Evolutionary conservation across 2,113 vertebrate genomes (phyloP).

Genomic region (Xiphophorus couchianus): DNA sequence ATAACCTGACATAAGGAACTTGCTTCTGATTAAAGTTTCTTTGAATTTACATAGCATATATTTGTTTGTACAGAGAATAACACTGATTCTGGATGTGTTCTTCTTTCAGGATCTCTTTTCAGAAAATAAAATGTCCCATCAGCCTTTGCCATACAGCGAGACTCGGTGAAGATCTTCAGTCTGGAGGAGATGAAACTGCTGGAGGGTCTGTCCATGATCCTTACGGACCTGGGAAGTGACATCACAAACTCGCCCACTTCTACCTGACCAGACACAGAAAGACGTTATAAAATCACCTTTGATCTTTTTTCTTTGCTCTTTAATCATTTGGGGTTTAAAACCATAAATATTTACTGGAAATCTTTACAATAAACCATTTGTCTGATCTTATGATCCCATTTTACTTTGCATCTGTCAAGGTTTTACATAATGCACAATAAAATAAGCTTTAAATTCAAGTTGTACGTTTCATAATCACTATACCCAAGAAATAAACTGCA

Average conservation of each 20-base stretch:
- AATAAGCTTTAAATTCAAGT: no score
- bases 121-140: no score
- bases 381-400: no score
- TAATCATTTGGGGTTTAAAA: neutral
- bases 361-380: no score
- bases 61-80: neutral
- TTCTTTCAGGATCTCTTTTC: neutral
- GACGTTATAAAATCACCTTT: neutral
- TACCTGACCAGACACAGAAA: neutral
- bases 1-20: no score
- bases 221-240: constrained; percentile 12
- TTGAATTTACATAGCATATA: neutral
- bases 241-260: neutral
- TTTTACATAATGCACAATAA: no score
- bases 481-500: no score
- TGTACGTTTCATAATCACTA: no score
- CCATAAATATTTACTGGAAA: no score
- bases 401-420: no score
- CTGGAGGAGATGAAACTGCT: neutral
- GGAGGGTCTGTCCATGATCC: neutral
- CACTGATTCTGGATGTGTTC: neutral
- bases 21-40: neutral
- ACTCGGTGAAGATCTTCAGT: neutral
- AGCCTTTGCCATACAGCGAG: neutral
- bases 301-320: neutral